phyloP scores from a whole-genome alignment of 1,140 invertebrate genomes.

The Zeugodacus cucurbitae region DNA sequence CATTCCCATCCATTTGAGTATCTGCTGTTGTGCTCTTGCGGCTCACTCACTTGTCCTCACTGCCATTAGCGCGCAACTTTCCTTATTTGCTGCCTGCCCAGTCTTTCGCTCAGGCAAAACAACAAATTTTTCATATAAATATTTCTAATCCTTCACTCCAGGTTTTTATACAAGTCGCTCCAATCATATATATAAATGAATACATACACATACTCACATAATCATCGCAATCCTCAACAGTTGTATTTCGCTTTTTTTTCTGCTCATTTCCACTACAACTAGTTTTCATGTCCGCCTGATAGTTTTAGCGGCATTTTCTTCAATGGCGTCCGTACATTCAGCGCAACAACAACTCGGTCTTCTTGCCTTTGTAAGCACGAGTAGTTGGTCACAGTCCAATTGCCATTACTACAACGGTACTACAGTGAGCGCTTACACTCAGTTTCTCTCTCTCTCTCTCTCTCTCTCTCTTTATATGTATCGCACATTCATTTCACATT shows the following conservation, averaged over 20 bases:
- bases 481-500: neutral
- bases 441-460: neutral
- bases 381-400: neutral
- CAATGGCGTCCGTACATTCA: neutral
- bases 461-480: neutral
- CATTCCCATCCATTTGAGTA: neutral
- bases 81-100: neutral
- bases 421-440: neutral
- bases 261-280: neutral
- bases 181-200: neutral
- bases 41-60: neutral
- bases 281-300: neutral
- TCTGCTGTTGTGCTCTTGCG: neutral
- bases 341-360: neutral
- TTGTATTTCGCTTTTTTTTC: too few relatives aligned
- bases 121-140: constrained; percentile 1
- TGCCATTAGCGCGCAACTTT: neutral
- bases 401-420: neutral
- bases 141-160: neutral
- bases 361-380: neutral
- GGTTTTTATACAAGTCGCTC: neutral
- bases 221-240: neutral
- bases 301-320: constrained; percentile 31
- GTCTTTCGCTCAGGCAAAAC: neutral
- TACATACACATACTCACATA: neutral